These are phyloP conservation scores for Trilocha varians DNA, from an alignment of 2,888 invertebrate species.

Conservation along the genomic window DNA sequence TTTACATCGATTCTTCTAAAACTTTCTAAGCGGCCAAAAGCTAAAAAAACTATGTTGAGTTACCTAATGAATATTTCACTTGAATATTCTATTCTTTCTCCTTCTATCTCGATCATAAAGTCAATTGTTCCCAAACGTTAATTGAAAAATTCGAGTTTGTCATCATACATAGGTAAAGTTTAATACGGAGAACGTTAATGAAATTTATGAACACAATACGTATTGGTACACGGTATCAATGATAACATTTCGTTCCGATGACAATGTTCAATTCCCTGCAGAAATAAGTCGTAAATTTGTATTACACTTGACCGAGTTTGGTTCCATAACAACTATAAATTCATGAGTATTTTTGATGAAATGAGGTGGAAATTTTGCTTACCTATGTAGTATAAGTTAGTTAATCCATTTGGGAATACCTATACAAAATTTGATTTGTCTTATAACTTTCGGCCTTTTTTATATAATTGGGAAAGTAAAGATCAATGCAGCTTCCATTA, in stretches of 20 bases:
- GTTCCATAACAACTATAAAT: slow-evolving; percentile 8
- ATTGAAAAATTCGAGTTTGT: neutral
- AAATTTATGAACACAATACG: neutral
- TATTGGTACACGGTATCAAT: slow-evolving; percentile 13
- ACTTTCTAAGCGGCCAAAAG: too few relatives aligned
- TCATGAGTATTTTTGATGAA: neutral
- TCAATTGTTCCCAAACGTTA: neutral
- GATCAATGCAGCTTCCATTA: too few relatives aligned
- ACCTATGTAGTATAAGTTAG: too few relatives aligned
- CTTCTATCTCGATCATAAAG: too few relatives aligned
- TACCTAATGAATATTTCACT: too few relatives aligned
- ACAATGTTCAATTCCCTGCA: slow-evolving; percentile 40
- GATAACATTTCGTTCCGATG: slow-evolving; percentile 26
- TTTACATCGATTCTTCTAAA: too few relatives aligned
- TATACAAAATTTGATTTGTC: too few relatives aligned
- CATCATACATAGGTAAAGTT: neutral
- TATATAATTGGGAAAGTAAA: too few relatives aligned
- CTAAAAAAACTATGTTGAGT: too few relatives aligned
- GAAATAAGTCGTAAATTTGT: slow-evolving; percentile 48
- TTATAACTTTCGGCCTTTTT: too few relatives aligned
- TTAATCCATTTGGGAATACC: neutral
- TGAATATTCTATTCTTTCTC: too few relatives aligned
- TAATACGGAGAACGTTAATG: slow-evolving; percentile 9
- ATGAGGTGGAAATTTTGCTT: neutral
- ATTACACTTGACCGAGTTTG: slow-evolving; percentile 28